Base-by-base conservation (phyloP, 2,888 invertebrate genomes). In the Heliconius aoede region DNA sequence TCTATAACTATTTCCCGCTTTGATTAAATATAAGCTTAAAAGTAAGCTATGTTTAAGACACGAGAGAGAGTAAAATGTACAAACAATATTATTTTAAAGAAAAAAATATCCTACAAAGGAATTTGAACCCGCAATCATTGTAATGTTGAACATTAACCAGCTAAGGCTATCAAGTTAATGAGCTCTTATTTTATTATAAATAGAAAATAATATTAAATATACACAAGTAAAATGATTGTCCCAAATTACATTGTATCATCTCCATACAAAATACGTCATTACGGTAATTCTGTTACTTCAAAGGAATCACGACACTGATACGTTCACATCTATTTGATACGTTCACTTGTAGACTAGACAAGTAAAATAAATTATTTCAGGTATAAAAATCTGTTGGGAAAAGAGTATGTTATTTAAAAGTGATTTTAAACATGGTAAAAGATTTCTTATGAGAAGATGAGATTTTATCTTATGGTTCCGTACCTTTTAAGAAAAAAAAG, bases 251-350 rank as follows among this genome's bases (percentile, higher is more conserved):
- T 65, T 36, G 36, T 30, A 30, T 30, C 64, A 40, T 65, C 24
- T 65, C 65, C 36, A 65, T 40, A 65, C 24, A 40, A 65, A 65
- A 65, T 24, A 65, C 36, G 7, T 65, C 15, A 65, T 65, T 65
- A 36, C 36, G 15, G 36, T 65, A 65, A 65, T 24, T 24, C 5
- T 15, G 36, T 65, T 40, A 26, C 36, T 36, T 65, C 65, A 65
- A 65, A 65, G 24, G 36, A 36, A 65, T 65, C 65, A 26, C 18
- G 36, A 26, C 24, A 65, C 65, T 65, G 65, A 65, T 24, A 36
- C 64, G 18, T 46, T 7, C 18, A 55, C n/a, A n/a, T 55, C 9
- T 55, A 24, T 65, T 15, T 65, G 15, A 24, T 65, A 65, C 24
- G 24, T 36, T 65, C 36, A 65, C 64, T 64, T n/a, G 46, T 46